A percentile compares a stretch with the other conserved stretches of the same genome.
phyloP scores from a whole-genome alignment of 2,888 invertebrate species.

The Agonopterix arenella region DNA sequence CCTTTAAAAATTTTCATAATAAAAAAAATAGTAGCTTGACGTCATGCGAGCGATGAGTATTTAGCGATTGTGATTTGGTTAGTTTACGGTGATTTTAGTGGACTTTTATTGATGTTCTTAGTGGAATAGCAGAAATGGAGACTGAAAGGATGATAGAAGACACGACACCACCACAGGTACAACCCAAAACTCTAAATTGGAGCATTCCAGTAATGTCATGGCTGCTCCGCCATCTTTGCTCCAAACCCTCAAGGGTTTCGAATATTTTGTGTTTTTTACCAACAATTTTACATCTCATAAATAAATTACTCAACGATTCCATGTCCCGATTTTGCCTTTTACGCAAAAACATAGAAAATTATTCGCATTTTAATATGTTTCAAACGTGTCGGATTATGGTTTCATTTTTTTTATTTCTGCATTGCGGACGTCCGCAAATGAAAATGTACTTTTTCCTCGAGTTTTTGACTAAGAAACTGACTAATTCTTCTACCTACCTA shows the following conservation, averaged over 20 bases:
- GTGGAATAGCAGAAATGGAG: constrained; percentile 91
- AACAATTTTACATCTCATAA: constrained; percentile 1
- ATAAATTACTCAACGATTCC: neutral
- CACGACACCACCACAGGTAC: constrained; percentile 66
- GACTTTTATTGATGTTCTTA: constrained; percentile 67
- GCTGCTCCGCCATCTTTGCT: constrained; percentile 67
- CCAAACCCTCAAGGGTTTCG: constrained; percentile 35
- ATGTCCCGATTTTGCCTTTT: neutral
- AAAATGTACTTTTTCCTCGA: neutral
- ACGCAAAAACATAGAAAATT: neutral
- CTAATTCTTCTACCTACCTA: too few species aligned
- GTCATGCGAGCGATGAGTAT: constrained; percentile 66
- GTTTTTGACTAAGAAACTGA: too few species aligned
- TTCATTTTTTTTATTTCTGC: constrained; percentile 27
- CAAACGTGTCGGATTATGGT: neutral
- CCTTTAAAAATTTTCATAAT: neutral
- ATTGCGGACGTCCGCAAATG: constrained; percentile 37
- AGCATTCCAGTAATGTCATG: constrained; percentile 61
- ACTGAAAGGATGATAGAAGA: constrained; percentile 94
- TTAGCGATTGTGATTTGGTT: constrained; percentile 57
- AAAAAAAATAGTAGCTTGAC: constrained; percentile 34
- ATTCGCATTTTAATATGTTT: neutral
- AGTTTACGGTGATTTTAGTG: constrained; percentile 55
- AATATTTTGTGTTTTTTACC: constrained; percentile 45
- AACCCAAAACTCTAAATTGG: constrained; percentile 44